Percentiles rank a stretch among this genome's conserved stretches.
Evolutionary conservation across 2,113 vertebrate species (phyloP).

Genomic region (Clarias macrocephalus): DNA sequence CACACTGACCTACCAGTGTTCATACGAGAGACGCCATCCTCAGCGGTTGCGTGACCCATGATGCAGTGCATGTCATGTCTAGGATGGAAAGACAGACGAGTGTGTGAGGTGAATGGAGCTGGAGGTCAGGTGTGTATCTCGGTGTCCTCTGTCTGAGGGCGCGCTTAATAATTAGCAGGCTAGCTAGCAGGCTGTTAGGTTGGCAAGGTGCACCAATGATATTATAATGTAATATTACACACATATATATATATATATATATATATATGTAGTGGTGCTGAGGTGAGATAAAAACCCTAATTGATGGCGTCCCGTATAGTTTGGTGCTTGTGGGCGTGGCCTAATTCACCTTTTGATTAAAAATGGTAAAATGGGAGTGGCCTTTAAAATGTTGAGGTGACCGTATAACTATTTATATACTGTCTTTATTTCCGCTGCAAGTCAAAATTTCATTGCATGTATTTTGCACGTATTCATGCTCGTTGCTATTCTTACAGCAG

Average conservation of each 20-base stretch:
- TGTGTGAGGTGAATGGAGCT: too few species aligned
- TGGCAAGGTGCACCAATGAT: not conserved
- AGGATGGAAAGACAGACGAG: not conserved
- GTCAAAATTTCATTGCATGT: not conserved
- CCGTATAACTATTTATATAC: not conserved
- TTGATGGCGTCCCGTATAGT: not conserved
- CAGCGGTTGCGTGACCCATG: not conserved
- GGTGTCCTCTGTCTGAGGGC: not conserved
- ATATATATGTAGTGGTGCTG: too few species aligned
- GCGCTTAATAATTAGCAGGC: not conserved
- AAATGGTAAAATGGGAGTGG: not conserved
- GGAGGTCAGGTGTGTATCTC: conserved; percentile 10
- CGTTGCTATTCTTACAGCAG: not conserved
- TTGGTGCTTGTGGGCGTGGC: not conserved
- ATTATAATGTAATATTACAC: too few species aligned
- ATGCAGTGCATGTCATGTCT: not conserved
- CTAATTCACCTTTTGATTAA: not conserved
- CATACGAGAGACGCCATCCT: not conserved
- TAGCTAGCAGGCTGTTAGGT: not conserved
- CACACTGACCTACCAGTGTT: not conserved
- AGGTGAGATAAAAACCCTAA: not conserved
- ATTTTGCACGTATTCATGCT: not conserved
- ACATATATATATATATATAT: too few species aligned
- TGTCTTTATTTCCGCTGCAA: not conserved
- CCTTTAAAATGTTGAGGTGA: not conserved